Base-by-base conservation (phyloP, 1,140 invertebrate genomes). In the Drosophila prosaltans region DNA sequence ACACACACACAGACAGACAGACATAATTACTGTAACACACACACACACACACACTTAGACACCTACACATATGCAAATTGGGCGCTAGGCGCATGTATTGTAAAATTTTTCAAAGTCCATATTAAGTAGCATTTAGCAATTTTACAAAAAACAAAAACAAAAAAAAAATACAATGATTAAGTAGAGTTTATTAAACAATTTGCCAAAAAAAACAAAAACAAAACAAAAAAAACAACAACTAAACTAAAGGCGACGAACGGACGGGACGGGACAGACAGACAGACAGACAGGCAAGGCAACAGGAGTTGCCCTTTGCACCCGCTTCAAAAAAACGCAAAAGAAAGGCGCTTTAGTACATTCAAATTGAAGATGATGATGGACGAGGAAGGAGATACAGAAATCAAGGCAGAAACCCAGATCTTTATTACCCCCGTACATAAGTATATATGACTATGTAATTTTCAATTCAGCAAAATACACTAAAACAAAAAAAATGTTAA, bases 81-180 rank as follows among this genome's bases (percentile, higher is more conserved):
- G 24, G 65, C 73, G 64, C 73, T 75, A 65, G 64, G 59, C 69
- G 69, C 64, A 36, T 74, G 64, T 86, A 78, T 65, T 45, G 39
- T 72, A 66, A 62, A 67, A 76, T 85, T 85, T 81, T 80, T 68
- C 77, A 81, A 85, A 86, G 83, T 88, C 83, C 82, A 88, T 85
- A 88, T 85, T 85, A 75, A 85, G 74, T 84, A 84, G 81, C 61
- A 63, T 81, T 71, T 85, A 85, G 79, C 21, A 72, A 78, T 78
- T 81, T 86, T 77, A 77, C 74, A 77, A 75, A 72, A 69, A 79
- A 58, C 62, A 74, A 81, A 48, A 36, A 43, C 59, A 59, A 64
- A 43, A 63, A 67, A 72, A 69, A 39, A 26, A 28, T 6, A 67
- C 21, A 51, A 51, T 51, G 45, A 51, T 71, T 68, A 70, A 65